Conservation (phyloP, 2,113 vertebrate genomes). For the Prolemur simus region DNA sequence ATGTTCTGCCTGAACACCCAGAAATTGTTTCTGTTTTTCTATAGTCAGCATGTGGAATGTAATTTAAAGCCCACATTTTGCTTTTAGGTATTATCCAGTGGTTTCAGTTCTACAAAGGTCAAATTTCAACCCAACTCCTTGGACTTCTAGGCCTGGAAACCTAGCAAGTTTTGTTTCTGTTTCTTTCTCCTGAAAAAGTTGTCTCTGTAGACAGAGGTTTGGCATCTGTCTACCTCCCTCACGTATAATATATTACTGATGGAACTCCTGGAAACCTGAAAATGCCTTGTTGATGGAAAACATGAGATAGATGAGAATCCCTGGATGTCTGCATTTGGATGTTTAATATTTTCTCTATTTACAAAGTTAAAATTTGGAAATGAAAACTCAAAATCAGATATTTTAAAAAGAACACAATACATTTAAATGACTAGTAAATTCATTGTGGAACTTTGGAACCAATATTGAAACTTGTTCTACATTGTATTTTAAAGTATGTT, state of each 20-base stretch:
- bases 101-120: constrained; percentile 39
- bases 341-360: constrained; percentile 23
- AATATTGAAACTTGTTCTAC: background rate
- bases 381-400: constrained; percentile 10
- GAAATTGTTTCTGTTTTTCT: constrained; percentile 48
- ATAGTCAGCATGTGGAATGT: constrained; percentile 39
- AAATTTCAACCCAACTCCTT: constrained; percentile 54
- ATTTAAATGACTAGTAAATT: background rate
- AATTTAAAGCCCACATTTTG: constrained; percentile 67
- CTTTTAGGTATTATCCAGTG: constrained; percentile 56
- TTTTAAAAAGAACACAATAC: background rate
- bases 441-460: background rate
- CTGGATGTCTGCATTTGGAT: background rate
- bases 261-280: constrained; percentile 27
- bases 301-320: background rate
- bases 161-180: constrained; percentile 49
- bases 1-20: constrained; percentile 35
- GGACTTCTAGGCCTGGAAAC: constrained; percentile 55
- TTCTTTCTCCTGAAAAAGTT: constrained; percentile 61
- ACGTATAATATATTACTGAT: constrained; percentile 35
- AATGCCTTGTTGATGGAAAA: constrained; percentile 12
- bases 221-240: constrained; percentile 17
- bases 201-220: constrained; percentile 56
- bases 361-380: constrained; percentile 47
- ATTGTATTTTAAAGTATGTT: background rate